Base-by-base conservation (phyloP, 92 coral and sea anemone genomes). In the Epizoanthus rinbou region DNA sequence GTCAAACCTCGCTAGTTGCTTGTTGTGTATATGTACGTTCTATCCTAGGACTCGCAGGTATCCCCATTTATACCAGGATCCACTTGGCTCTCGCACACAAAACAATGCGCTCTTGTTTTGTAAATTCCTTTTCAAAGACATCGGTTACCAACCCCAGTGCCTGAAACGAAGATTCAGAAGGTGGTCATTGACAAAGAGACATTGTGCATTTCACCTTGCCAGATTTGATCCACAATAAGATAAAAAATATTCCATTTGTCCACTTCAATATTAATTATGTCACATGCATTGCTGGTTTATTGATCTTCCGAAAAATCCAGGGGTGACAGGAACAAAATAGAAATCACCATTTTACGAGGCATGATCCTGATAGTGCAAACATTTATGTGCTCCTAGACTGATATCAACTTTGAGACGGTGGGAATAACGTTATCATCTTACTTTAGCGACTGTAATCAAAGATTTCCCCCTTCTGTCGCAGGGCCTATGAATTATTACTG, bases 401-500 rank as follows among this genome's bases (percentile, higher is more conserved):
- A 47, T 56, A 25, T 65, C 25, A 75, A 54, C 19, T 19, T 25
- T 3, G 21, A 56, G 33, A 19, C 35, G 17, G 19, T 24, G 3
- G 14, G n/a, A 3, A 74, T 25, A 31, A n/a, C 43, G 47, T 18
- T 74, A 28, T 56, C 13, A 25, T 56, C 45, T 56, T 43, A 15
- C 82, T 59, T 76, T 76, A 60, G 82, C 82, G 35, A 84, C 69
- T 83, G 78, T 82, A 69, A 76, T 75, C 83, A 85, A 64, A 62
- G 78, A 60, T 58, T 87, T 87, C 23, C 69, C 69, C 73, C 35
- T 68, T 69, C 88, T 88, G 85, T 85, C 92, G 91, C 87, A 85
- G 64, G 50, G 70, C 64, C 65, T 53, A 93, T 93, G 90, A 93
- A 93, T 93, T 91, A 93, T 91, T 91, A 83, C 90, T 85, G 69